Conservation (phyloP, 2,888 invertebrate genomes). For the Pherbina coryleti region DNA sequence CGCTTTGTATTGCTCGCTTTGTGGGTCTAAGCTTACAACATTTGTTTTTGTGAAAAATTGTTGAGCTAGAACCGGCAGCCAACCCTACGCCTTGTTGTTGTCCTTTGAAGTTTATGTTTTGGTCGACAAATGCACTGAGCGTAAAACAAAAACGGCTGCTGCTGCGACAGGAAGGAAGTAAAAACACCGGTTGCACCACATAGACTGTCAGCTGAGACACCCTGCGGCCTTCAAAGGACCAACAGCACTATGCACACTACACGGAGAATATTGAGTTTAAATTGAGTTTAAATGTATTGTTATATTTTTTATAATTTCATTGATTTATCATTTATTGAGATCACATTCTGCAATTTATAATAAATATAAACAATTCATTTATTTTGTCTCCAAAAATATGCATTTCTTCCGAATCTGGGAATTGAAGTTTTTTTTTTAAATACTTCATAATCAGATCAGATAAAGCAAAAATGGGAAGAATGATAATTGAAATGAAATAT, state of each 20-base stretch:
- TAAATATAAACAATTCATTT: no score
- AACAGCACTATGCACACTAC: background rate
- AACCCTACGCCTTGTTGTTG: slow-evolving; percentile 12
- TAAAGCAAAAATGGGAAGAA: no score
- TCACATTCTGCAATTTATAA: no score
- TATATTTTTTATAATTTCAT: background rate
- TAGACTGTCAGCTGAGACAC: background rate
- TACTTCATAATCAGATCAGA: no score
- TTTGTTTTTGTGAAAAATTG: slow-evolving; percentile 12
- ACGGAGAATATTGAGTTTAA: background rate
- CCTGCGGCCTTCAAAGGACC: background rate
- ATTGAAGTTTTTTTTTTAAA: no score
- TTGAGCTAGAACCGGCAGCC: slow-evolving; percentile 2
- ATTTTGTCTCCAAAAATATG: no score
- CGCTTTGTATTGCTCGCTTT: slow-evolving; percentile 3
- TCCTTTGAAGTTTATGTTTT: slow-evolving; percentile 33
- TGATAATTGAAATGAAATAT: no score
- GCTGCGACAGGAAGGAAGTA: slow-evolving; percentile 30
- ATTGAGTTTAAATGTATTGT: background rate
- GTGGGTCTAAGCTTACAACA: slow-evolving; percentile 1
- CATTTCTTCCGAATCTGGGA: no score
- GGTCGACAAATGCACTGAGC: slow-evolving; percentile 22
- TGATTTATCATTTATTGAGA: no score
- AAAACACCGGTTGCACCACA: slow-evolving; percentile 23
- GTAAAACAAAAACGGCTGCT: slow-evolving; percentile 13